phyloP scores from a whole-genome alignment of 1,140 invertebrate species.

The Drosophila burlai region DNA sequence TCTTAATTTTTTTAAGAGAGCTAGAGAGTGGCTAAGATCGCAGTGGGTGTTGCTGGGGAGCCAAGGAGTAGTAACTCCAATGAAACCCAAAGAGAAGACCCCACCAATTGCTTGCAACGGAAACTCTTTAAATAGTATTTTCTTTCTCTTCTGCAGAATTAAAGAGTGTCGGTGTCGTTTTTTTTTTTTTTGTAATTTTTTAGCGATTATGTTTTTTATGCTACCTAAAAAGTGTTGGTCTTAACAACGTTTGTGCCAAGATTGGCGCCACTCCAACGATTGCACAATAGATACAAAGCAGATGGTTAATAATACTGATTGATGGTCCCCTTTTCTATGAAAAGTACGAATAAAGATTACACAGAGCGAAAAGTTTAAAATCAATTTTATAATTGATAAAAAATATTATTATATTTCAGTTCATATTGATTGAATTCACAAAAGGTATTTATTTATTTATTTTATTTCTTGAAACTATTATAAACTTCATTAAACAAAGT shows the following conservation, averaged over 20 bases:
- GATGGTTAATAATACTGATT: constrained; percentile 33
- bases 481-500: too few relatives aligned
- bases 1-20: background rate
- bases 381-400: background rate
- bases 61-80: background rate
- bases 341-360: constrained; percentile 6
- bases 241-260: constrained; percentile 43
- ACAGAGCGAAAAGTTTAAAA: background rate
- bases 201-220: constrained; percentile 10
- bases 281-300: constrained; percentile 35
- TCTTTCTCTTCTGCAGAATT: background rate
- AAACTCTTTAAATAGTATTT: background rate
- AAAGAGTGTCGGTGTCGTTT: constrained; percentile 17
- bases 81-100: background rate
- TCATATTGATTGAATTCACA: too few relatives aligned
- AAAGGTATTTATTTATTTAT: background rate
- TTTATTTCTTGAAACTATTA: background rate
- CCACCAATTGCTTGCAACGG: background rate
- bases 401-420: too few relatives aligned
- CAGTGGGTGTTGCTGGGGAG: background rate
- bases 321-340: constrained; percentile 10
- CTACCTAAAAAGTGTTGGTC: constrained; percentile 32
- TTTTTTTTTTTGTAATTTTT: constrained; percentile 4
- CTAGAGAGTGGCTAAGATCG: background rate
- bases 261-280: constrained; percentile 35